Conservation (phyloP, 35 echinoderm and acorn worm species). For the Diadema setosum region DNA sequence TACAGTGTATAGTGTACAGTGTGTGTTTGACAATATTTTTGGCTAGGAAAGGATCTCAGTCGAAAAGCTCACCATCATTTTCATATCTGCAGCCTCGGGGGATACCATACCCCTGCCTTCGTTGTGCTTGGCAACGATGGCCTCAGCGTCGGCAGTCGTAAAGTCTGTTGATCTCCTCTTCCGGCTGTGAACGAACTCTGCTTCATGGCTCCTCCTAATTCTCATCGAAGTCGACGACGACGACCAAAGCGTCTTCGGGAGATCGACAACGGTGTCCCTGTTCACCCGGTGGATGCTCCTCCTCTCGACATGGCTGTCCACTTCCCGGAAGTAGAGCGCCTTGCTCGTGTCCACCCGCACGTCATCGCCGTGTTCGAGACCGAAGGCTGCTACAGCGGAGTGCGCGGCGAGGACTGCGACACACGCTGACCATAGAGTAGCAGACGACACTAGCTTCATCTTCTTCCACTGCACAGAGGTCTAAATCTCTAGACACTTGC, state of each 20-base stretch:
- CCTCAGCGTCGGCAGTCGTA: not conserved
- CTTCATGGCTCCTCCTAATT: not conserved
- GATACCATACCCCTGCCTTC: not conserved
- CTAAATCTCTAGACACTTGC: no score
- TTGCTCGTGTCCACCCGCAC: not conserved
- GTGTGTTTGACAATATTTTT: no score
- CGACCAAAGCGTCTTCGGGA: not conserved
- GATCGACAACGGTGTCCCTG: not conserved
- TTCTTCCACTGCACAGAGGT: no score
- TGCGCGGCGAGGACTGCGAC: no score
- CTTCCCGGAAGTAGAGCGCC: not conserved
- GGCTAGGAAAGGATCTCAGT: no score
- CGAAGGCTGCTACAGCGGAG: no score
- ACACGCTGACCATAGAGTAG: no score
- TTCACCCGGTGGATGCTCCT: not conserved
- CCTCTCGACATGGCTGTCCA: not conserved
- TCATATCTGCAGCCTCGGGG: not conserved
- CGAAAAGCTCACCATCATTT: not conserved
- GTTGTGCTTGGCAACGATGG: slow-evolving; percentile 3
- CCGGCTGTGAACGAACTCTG: not conserved
- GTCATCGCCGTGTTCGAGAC: no score
- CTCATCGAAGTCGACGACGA: not conserved
- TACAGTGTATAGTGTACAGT: no score
- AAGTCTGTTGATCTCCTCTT: not conserved
- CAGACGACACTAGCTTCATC: no score